Conservation (phyloP, 2,113 vertebrate genomes). For the Paedocypris sp. region DNA sequence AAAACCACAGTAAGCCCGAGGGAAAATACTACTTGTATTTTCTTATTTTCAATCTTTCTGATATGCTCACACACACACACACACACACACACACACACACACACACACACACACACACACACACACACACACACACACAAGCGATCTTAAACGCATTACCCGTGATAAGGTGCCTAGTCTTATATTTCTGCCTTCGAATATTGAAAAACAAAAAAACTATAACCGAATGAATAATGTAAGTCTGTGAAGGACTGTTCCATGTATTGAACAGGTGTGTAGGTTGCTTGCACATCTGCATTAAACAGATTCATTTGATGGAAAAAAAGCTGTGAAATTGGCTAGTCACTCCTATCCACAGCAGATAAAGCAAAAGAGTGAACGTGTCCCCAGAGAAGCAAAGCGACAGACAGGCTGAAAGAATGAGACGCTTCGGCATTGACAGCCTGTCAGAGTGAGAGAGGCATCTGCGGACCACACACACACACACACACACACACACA, state of each 20-base stretch:
- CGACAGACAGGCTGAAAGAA: conserved; percentile 26
- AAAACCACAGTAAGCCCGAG: neutral
- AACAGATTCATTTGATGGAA: conserved; percentile 31
- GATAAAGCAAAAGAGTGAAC: neutral
- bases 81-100: neutral
- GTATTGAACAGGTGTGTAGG: conserved; percentile 23
- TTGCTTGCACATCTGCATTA: conserved; percentile 26
- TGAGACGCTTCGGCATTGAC: conserved; percentile 20
- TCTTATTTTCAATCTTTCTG: neutral
- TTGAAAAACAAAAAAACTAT: conserved; percentile 1
- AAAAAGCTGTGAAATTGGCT: conserved; percentile 10
- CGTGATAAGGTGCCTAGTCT: neutral
- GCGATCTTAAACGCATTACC: neutral
- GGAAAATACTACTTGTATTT: neutral
- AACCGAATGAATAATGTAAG: too few relatives aligned
- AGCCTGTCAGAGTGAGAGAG: conserved; percentile 14
- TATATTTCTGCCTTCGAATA: neutral
- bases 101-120: neutral
- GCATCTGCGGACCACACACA: conserved; percentile 26
- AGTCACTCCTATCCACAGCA: neutral
- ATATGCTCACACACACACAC: too few relatives aligned
- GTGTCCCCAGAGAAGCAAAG: conserved; percentile 4
- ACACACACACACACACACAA: neutral
- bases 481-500: neutral
- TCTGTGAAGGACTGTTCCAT: conserved; percentile 9